Evolutionary conservation across 2,888 invertebrate genomes (phyloP).

Genomic region (Drosophila affinis): DNA sequence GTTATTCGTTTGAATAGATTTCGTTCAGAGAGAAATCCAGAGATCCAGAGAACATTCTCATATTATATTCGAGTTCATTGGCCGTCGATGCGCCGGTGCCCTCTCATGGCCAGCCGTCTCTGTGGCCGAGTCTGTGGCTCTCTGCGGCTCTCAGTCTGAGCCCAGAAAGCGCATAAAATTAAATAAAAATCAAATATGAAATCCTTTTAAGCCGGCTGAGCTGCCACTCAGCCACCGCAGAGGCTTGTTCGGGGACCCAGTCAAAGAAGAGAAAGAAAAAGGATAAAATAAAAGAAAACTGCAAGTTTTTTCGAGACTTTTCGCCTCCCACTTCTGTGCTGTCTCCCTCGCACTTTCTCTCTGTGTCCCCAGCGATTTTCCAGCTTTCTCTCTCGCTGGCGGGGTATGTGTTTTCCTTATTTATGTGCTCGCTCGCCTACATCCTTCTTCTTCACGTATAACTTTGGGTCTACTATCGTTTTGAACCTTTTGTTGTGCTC

Average conservation of each 20-base stretch:
- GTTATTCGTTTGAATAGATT: background rate
- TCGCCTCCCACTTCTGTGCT: conserved; percentile 29
- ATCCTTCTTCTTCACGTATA: conserved; percentile 22
- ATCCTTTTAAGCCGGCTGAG: conserved; percentile 56
- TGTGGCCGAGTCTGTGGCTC: background rate
- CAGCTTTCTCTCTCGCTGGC: conserved; percentile 3
- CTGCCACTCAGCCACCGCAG: conserved; percentile 27
- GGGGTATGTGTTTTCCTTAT: conserved; percentile 40
- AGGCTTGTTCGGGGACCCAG: conserved; percentile 33
- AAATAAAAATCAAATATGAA: conserved; percentile 68
- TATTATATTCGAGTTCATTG: background rate
- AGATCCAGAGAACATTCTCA: background rate
- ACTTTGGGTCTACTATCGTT: conserved; percentile 53
- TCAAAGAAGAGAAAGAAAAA: conserved; percentile 16
- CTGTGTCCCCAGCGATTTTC: background rate
- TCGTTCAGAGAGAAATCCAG: background rate
- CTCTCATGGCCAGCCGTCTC: background rate
- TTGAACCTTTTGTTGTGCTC: conserved; percentile 37
- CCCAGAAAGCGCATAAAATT: conserved; percentile 59
- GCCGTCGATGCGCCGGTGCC: background rate
- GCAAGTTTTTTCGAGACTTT: conserved; percentile 57
- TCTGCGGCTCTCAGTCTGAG: background rate
- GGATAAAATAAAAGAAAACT: conserved; percentile 22
- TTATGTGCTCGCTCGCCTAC: conserved; percentile 24
- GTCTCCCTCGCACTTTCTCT: background rate